A percentile compares a stretch with the other conserved stretches of the same genome.
Conservation (phyloP, 2,888 invertebrate genomes). For the Dolomedes plantarius region DNA sequence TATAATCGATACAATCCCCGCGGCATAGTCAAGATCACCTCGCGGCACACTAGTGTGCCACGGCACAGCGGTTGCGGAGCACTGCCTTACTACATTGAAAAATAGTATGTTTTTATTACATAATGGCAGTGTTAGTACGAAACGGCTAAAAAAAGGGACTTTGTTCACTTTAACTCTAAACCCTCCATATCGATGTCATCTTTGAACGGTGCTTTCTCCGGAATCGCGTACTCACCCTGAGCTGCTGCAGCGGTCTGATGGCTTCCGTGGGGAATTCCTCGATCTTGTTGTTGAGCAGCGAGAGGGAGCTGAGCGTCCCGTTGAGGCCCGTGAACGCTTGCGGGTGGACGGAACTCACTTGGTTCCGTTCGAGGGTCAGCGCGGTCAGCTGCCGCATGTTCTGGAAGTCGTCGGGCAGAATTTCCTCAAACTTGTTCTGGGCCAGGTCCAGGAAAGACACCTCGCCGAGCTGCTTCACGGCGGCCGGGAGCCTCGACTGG, state of each 20-base stretch:
- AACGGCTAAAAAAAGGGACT: too few species aligned
- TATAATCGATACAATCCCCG: too few species aligned
- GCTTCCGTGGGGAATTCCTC: conserved; percentile 91
- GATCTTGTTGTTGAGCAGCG: conserved; percentile 90
- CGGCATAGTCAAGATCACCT: too few species aligned
- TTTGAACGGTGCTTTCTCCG: too few species aligned
- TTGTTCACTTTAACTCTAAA: too few species aligned
- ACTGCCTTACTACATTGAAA: too few species aligned
- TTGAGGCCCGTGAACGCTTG: conserved; percentile 88
- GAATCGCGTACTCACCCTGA: conserved; percentile 81
- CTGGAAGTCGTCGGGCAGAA: conserved; percentile 77
- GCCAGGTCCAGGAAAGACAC: conserved; percentile 92
- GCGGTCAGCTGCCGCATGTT: conserved; percentile 89
- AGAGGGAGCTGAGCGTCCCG: conserved; percentile 89
- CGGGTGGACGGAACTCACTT: conserved; percentile 86
- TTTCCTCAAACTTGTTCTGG: conserved; percentile 88
- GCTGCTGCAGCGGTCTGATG: conserved; percentile 85
- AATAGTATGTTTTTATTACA: too few species aligned
- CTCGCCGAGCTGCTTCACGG: conserved; percentile 85
- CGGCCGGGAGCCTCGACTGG: conserved; percentile 87
- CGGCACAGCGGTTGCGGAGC: too few species aligned
- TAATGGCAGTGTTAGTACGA: too few species aligned
- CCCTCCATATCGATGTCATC: too few species aligned
- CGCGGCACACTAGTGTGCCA: too few species aligned
- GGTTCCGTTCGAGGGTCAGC: conserved; percentile 90